A percentile compares a stretch with the other conserved stretches of the same genome.
Evolutionary conservation across 2,113 vertebrate species (phyloP).

Genomic region (Halcyon malimbica): DNA sequence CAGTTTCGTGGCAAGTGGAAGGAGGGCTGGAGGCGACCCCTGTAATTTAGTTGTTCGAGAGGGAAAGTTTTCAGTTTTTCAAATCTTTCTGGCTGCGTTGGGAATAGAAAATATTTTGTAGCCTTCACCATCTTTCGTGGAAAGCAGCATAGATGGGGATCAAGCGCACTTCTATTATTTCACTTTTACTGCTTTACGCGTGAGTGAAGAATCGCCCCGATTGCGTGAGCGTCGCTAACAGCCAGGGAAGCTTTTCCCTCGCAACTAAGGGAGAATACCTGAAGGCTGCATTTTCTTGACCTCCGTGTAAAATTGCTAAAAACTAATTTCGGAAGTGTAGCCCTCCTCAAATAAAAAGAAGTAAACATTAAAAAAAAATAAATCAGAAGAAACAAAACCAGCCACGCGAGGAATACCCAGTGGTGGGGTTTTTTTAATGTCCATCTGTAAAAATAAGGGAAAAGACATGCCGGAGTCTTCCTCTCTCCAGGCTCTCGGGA

Average conservation of each 20-base stretch:
- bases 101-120: background rate
- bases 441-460: background rate
- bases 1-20: constrained; percentile 24
- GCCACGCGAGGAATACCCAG: background rate
- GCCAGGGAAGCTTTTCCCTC: background rate
- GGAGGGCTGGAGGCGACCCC: constrained; percentile 21
- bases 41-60: constrained; percentile 13
- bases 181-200: background rate
- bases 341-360: accelerated
- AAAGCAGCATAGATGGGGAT: background rate
- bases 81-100: background rate
- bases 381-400: background rate
- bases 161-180: background rate
- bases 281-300: background rate
- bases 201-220: background rate
- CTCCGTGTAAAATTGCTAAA: background rate
- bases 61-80: constrained; percentile 37
- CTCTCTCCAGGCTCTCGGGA: background rate
- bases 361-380: background rate
- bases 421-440: background rate
- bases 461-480: background rate
- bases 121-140: background rate
- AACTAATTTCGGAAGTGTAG: background rate
- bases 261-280: background rate
- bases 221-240: background rate